Conservation (phyloP, 2,797 vertebrate species). For the Tapirus indicus region DNA sequence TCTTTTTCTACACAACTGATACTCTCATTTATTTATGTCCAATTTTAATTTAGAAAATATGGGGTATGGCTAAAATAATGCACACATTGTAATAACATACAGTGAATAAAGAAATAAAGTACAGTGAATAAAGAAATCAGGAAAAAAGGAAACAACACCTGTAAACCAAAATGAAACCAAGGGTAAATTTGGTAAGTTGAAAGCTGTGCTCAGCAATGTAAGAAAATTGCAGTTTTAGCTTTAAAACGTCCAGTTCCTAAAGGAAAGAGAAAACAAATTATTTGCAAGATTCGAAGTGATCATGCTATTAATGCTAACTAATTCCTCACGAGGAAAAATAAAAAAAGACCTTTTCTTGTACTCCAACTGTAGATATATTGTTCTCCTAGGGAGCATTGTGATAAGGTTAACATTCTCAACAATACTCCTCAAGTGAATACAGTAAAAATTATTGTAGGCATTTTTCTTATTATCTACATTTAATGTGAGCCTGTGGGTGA, state of each 20-base stretch:
- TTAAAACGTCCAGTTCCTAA: background rate
- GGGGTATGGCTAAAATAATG: background rate
- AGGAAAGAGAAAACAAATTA: background rate
- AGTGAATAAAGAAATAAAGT: background rate
- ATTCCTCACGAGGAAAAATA: background rate
- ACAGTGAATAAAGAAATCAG: background rate
- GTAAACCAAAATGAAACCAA: background rate
- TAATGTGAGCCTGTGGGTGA: background rate
- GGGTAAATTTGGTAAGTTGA: background rate
- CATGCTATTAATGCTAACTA: background rate
- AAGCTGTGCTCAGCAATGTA: background rate
- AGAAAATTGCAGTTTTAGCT: background rate
- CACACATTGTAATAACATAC: background rate
- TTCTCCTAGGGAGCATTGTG: background rate
- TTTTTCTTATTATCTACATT: background rate
- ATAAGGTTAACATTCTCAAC: background rate
- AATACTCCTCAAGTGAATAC: background rate
- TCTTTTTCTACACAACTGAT: slow-evolving; percentile 16
- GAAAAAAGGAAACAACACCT: background rate
- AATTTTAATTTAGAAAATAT: slow-evolving; percentile 23
- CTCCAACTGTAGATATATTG: background rate
- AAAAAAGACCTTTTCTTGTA: background rate
- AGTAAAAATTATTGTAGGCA: background rate
- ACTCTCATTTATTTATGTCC: background rate
- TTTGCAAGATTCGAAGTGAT: background rate